These are phyloP conservation scores for Acanthococcus lagerstroemiae DNA, from an alignment of 2,888 invertebrate genomes.

Conservation along the genomic window DNA sequence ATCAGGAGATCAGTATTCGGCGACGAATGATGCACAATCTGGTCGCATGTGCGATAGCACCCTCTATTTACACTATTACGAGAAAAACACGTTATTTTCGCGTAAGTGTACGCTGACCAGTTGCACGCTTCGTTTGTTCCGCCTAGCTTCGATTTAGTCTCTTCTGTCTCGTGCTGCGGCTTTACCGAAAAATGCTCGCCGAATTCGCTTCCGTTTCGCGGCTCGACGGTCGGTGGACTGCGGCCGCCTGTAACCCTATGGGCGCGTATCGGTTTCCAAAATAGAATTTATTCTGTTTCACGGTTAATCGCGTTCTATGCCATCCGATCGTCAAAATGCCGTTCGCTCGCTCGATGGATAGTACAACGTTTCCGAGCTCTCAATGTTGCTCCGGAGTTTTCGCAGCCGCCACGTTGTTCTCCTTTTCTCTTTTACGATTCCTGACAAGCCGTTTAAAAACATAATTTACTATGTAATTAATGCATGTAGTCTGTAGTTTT, in stretches of 20 bases:
- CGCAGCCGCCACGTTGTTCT: too few relatives aligned
- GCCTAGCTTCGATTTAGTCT: not conserved
- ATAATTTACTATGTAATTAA: conserved; percentile 23
- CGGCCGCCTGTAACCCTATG: not conserved
- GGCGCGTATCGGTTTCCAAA: too few relatives aligned
- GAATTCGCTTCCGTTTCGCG: too few relatives aligned
- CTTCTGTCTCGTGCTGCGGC: not conserved
- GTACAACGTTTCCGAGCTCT: too few relatives aligned
- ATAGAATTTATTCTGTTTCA: too few relatives aligned
- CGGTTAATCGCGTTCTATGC: too few relatives aligned
- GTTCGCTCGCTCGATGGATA: too few relatives aligned
- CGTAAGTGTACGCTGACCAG: conserved; percentile 18
- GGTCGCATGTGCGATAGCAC: conserved; percentile 22
- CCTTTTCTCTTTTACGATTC: not conserved
- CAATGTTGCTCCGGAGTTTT: too few relatives aligned
- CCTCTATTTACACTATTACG: conserved; percentile 24
- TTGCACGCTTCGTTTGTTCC: conserved; percentile 5
- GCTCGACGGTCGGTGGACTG: too few relatives aligned
- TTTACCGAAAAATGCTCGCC: too few relatives aligned
- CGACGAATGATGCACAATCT: not conserved
- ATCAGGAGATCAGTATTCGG: conserved; percentile 22
- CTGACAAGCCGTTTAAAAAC: conserved; percentile 11
- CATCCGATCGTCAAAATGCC: too few relatives aligned
- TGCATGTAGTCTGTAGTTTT: conserved; percentile 6
- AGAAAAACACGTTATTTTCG: conserved; percentile 23